Conservation (phyloP, 2,888 invertebrate species). For the Notocelia uddmanniana region DNA sequence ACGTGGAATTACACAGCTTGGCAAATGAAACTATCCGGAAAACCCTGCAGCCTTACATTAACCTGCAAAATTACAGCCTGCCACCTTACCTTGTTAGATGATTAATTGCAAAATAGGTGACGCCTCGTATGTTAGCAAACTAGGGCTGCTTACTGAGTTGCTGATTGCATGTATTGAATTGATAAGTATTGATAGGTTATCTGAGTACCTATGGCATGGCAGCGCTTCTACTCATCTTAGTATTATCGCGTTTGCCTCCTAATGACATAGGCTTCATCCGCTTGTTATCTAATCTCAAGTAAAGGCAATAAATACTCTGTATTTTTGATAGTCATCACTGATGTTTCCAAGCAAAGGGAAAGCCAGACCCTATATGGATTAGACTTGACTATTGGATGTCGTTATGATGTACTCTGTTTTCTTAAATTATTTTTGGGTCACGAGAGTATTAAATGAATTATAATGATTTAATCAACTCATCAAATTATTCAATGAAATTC, state of each 20-base stretch:
- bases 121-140: conserved; percentile 12
- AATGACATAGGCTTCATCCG: neutral
- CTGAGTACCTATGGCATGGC: neutral
- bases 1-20: conserved; percentile 47
- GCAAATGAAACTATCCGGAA: conserved; percentile 45
- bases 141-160: conserved; percentile 7
- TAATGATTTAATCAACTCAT: neutral
- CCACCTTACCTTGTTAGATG: conserved; percentile 32
- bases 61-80: conserved; percentile 28
- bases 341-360: neutral
- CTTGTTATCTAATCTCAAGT: neutral
- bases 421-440: neutral
- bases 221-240: neutral
- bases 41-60: conserved; percentile 38
- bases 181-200: neutral
- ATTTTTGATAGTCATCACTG: neutral
- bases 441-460: neutral
- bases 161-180: conserved; percentile 7
- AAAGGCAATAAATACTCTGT: no score
- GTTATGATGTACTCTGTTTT: neutral
- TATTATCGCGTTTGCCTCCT: neutral
- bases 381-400: neutral
- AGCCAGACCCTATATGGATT: neutral
- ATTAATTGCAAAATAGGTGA: conserved; percentile 36
- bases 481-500: neutral